Evolutionary conservation across 2,888 invertebrate species (phyloP).

Genomic region (Melieria omissa): DNA sequence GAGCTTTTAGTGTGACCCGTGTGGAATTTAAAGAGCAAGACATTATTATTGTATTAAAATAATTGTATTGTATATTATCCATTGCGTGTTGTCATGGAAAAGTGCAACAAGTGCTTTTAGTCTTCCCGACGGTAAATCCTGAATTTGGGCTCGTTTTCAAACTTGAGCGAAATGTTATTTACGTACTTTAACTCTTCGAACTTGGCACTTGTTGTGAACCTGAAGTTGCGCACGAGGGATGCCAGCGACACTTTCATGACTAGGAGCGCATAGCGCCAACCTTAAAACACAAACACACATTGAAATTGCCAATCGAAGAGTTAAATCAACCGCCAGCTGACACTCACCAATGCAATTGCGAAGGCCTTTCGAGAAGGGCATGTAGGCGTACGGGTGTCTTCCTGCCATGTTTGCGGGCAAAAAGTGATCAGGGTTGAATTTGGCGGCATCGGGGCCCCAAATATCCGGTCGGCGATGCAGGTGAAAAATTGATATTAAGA

Average conservation of each 20-base stretch:
- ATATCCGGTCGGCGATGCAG: slow-evolving; percentile 48
- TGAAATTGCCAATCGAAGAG: not conserved
- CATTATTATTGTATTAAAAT: too few relatives aligned
- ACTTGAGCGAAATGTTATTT: slow-evolving; percentile 34
- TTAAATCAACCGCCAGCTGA: not conserved
- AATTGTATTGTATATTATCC: too few relatives aligned
- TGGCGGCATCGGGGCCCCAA: slow-evolving; percentile 50
- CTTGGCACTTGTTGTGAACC: slow-evolving; percentile 40
- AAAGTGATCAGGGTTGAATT: slow-evolving; percentile 51
- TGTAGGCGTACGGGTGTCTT: slow-evolving; percentile 50
- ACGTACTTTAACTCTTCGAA: slow-evolving; percentile 41
- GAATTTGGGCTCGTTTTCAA: slow-evolving; percentile 39
- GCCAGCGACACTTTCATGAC: slow-evolving; percentile 41
- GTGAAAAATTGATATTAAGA: slow-evolving; percentile 46
- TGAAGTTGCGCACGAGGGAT: slow-evolving; percentile 43
- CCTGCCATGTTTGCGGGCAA: slow-evolving; percentile 44
- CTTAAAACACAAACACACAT: slow-evolving; percentile 33
- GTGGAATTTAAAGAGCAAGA: too few relatives aligned
- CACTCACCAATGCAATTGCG: slow-evolving; percentile 52
- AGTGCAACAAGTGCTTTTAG: not conserved
- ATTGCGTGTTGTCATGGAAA: too few relatives aligned
- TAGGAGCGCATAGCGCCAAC: slow-evolving; percentile 48
- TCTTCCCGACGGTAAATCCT: slow-evolving; percentile 30
- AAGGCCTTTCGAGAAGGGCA: slow-evolving; percentile 54
- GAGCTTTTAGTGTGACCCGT: too few relatives aligned